Percentiles rank a stretch among this genome's conserved stretches.
These are phyloP conservation scores for Gallinago nigripennis DNA, from an alignment of 2,797 vertebrate genomes.

Conservation along the genomic window DNA sequence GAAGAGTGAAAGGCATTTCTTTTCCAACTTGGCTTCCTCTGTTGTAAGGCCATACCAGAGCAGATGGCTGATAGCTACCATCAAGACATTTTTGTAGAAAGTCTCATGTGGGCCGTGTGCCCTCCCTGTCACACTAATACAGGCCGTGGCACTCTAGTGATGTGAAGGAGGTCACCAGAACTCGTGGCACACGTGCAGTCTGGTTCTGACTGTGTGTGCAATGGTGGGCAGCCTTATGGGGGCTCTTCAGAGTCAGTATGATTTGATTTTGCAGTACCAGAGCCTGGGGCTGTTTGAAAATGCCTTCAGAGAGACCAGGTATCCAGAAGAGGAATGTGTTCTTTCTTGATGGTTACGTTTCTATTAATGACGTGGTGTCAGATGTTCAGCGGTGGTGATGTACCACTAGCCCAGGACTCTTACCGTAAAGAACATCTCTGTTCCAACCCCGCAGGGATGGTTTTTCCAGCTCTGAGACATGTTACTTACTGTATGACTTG, in stretches of 20 bases:
- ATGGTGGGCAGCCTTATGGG: neutral
- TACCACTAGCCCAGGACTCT: neutral
- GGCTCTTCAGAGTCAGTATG: neutral
- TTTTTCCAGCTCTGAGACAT: slow-evolving; percentile 1
- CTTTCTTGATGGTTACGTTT: neutral
- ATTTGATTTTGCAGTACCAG: neutral
- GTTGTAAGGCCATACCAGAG: neutral
- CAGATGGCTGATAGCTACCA: neutral
- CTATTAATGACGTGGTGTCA: neutral
- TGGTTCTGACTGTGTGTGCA: neutral
- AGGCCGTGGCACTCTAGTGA: accelerated
- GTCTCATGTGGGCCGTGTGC: neutral
- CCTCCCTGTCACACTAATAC: neutral
- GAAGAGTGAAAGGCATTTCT: neutral
- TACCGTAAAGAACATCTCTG: neutral
- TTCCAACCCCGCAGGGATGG: neutral
- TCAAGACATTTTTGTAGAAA: neutral
- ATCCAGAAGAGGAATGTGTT: neutral
- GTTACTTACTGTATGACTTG: neutral
- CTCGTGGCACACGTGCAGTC: neutral
- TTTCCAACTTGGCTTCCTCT: neutral
- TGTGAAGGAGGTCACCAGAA: neutral
- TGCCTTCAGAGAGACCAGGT: neutral
- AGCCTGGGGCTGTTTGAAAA: neutral
- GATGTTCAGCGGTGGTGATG: neutral